phyloP scores from a whole-genome alignment of 2,797 vertebrate species.

The Lacerta bilineata region DNA sequence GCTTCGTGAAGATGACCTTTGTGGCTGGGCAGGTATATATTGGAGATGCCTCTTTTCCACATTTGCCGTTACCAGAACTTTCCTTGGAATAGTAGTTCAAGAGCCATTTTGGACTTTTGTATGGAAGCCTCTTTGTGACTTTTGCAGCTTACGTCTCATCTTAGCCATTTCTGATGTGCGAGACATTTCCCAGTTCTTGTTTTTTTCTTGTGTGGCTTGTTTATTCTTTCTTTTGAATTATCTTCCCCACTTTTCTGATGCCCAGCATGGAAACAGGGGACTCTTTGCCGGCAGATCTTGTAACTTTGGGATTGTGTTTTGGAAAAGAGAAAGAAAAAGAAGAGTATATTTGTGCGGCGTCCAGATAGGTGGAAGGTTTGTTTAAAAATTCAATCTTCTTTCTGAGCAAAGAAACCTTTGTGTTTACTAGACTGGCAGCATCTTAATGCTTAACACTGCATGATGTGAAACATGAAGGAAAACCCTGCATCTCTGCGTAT shows the following conservation, averaged over 20 bases:
- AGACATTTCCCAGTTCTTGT: not conserved
- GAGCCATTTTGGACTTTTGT: not conserved
- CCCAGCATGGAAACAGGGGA: not conserved
- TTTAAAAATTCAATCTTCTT: slow-evolving; percentile 66
- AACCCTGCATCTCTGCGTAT: slow-evolving; percentile 51
- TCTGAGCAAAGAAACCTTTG: slow-evolving; percentile 58
- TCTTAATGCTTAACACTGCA: slow-evolving; percentile 71
- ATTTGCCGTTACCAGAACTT: not conserved
- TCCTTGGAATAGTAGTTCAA: not conserved
- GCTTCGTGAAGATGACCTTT: too few relatives aligned
- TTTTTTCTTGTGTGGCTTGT: slow-evolving; percentile 42
- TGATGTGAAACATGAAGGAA: slow-evolving; percentile 63
- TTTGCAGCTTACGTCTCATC: not conserved
- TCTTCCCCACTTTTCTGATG: slow-evolving; percentile 15
- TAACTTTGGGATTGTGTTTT: not conserved
- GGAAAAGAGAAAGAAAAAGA: slow-evolving; percentile 32
- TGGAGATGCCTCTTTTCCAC: too few relatives aligned
- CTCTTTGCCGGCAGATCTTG: not conserved
- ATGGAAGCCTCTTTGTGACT: not conserved
- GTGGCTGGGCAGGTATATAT: too few relatives aligned
- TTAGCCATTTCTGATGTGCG: not conserved
- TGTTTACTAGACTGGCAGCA: slow-evolving; percentile 55
- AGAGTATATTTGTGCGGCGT: slow-evolving; percentile 39
- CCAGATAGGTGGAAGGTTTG: slow-evolving; percentile 50
- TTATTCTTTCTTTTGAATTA: slow-evolving; percentile 41